Evolutionary conservation across 2,888 invertebrate genomes (phyloP).

Genomic region (Taenaris catops): DNA sequence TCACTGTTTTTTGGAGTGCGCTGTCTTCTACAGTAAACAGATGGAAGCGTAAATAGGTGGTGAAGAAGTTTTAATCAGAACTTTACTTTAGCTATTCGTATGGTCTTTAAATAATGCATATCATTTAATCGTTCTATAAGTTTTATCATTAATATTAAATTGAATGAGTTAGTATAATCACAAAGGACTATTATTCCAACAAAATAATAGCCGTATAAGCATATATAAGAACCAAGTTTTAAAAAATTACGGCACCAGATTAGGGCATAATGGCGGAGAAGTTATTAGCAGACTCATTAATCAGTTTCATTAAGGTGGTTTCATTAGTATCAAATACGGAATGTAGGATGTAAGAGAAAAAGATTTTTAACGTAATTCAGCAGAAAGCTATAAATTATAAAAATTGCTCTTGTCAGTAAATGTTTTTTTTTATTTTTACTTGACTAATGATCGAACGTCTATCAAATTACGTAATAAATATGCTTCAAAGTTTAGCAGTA

Average conservation of each 20-base stretch:
- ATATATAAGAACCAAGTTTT: too few species aligned
- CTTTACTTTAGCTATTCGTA: too few species aligned
- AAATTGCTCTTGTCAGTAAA: slow-evolving; percentile 1
- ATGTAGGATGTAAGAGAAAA: slow-evolving; percentile 3
- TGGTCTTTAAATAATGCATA: too few species aligned
- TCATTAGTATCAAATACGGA: slow-evolving; percentile 12
- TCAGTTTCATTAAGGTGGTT: slow-evolving; percentile 16
- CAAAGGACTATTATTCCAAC: too few species aligned
- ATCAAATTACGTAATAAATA: neutral
- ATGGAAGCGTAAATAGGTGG: too few species aligned
- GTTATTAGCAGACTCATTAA: slow-evolving; percentile 17
- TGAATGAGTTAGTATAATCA: too few species aligned
- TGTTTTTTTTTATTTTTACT: slow-evolving; percentile 1
- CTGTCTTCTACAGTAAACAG: too few species aligned
- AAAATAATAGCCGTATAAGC: too few species aligned
- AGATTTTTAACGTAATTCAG: slow-evolving; percentile 6
- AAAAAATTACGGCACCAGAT: slow-evolving; percentile 6
- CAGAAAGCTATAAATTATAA: slow-evolving; percentile 9
- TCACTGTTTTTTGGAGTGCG: too few species aligned
- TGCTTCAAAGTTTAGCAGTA: neutral
- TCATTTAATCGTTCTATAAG: too few species aligned
- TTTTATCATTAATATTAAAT: too few species aligned
- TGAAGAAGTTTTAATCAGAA: too few species aligned
- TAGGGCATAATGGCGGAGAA: slow-evolving; percentile 12
- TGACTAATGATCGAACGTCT: neutral